These are phyloP conservation scores for Volucella bombylans DNA, from an alignment of 2,888 invertebrate genomes.

Conservation along the genomic window DNA sequence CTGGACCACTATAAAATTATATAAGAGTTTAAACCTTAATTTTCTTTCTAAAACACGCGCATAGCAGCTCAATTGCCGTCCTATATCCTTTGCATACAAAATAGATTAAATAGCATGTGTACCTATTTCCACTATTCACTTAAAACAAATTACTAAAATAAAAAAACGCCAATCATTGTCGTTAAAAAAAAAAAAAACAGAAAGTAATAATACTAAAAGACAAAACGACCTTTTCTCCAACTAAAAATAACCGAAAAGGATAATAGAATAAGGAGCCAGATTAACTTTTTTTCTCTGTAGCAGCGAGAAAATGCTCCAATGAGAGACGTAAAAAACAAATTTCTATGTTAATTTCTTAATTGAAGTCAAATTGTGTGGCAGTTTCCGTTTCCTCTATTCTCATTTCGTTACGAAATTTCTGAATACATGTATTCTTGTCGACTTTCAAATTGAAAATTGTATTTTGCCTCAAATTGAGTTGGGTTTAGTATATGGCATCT, in stretches of 20 bases:
- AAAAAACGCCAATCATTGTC: constrained; percentile 19
- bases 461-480: background rate
- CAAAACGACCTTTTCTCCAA: constrained; percentile 13
- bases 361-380: constrained; percentile 43
- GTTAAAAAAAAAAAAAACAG: constrained; percentile 27
- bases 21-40: too few species aligned
- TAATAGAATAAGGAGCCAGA: constrained; percentile 29
- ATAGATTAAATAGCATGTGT: background rate
- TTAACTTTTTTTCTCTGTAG: constrained; percentile 11
- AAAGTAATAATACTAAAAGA: constrained; percentile 26
- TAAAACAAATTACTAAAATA: constrained; percentile 2
- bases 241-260: constrained; percentile 30
- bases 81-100: background rate
- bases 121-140: background rate
- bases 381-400: background rate
- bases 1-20: too few species aligned
- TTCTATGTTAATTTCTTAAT: constrained; percentile 55
- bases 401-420: constrained; percentile 5
- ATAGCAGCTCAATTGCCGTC: too few species aligned
- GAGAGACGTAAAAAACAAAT: constrained; percentile 25
- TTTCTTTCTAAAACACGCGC: background rate
- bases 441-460: background rate
- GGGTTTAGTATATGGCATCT: too few species aligned
- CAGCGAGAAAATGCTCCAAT: background rate
- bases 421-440: background rate